Evolutionary conservation across 1,140 invertebrate species (phyloP), one percentile per base, ranked within the genome.

Genomic region (Trichomalopsis sarcophagae): DNA sequence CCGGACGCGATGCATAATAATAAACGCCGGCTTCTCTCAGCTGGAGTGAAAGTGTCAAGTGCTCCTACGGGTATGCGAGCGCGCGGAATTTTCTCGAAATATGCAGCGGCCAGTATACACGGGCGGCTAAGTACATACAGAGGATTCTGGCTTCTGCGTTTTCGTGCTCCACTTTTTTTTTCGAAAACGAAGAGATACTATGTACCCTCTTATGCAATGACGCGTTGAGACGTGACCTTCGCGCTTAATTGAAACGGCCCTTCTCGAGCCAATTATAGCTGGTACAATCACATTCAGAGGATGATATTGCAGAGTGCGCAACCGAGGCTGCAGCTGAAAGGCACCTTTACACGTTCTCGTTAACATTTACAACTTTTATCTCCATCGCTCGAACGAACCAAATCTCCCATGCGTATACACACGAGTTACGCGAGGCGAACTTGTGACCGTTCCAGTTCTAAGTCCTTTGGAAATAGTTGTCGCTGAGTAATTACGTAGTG

Each of bases 1-100:
- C 62, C 33, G 2, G 10, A 11, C 50, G 50, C 27, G 81, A 82
- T 82, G 50, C 36, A 77, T 77, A 47, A 36, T 83, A 69, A 77
- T 83, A 82, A 74, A 66, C 23, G 17, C 73, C 11, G 30, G 33
- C 69, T 44, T 44, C 14, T 55, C 50, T 5, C 17, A 55, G 17
- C 17, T 55, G 33, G 82, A 82, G 81, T 82, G 81, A 82, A 82
- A 82, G 81, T 82, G 55, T 68, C 30, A 82, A 81, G 74, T 23
- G 21, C 0, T 2, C 66, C 36, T 23, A 10, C 44, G 10, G 5
- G 44, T 47, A 44, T 62, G 30, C 11, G 71, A 74, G 33, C 71
- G n/a, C 6, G 33, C 17, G 17, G 50, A 36, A 36, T 17, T 74
- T 74, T 74, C 30, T 74, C 21, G 27, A n/a, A 69, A 23, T 17